Conservation (phyloP, 2,797 vertebrate species). For the Cichlasoma orientale region DNA sequence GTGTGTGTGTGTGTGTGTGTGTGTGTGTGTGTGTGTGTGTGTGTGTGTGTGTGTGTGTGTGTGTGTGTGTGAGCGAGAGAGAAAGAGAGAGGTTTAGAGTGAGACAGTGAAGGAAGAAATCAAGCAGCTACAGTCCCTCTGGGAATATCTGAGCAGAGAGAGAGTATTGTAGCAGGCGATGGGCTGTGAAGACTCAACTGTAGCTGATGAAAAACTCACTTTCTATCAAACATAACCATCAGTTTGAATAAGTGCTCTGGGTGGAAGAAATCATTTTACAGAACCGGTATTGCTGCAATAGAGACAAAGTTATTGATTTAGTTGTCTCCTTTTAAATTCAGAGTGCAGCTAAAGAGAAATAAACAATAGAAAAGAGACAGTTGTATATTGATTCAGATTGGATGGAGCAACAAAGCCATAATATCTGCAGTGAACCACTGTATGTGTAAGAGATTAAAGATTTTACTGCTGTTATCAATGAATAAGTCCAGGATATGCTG, state of each 20-base stretch:
- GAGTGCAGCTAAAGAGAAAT: not conserved
- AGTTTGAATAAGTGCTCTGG: constrained; percentile 13
- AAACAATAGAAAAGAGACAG: not conserved
- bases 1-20: not conserved
- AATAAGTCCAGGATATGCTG: not conserved
- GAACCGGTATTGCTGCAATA: not conserved
- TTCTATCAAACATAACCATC: constrained; percentile 39
- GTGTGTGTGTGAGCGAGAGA: not conserved
- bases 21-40: not conserved
- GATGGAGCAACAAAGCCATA: not conserved
- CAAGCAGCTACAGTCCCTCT: constrained; percentile 41
- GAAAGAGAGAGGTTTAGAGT: constrained; percentile 1
- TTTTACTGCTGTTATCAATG: not conserved
- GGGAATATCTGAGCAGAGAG: constrained; percentile 51
- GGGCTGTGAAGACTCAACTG: constrained; percentile 45
- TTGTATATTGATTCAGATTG: not conserved
- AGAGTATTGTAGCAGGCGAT: constrained; percentile 56
- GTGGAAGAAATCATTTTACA: constrained; percentile 33
- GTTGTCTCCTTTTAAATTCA: constrained; percentile 7
- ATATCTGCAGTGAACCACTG: not conserved
- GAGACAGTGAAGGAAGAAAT: constrained; percentile 30
- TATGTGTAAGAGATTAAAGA: not conserved
- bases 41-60: not conserved
- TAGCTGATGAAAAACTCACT: constrained; percentile 49
- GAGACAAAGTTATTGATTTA: constrained; percentile 23